A percentile compares a stretch with the other conserved stretches of the same genome.
Evolutionary conservation across 2,113 vertebrate genomes (phyloP).

Genomic region (Marcusenius ussheri): DNA sequence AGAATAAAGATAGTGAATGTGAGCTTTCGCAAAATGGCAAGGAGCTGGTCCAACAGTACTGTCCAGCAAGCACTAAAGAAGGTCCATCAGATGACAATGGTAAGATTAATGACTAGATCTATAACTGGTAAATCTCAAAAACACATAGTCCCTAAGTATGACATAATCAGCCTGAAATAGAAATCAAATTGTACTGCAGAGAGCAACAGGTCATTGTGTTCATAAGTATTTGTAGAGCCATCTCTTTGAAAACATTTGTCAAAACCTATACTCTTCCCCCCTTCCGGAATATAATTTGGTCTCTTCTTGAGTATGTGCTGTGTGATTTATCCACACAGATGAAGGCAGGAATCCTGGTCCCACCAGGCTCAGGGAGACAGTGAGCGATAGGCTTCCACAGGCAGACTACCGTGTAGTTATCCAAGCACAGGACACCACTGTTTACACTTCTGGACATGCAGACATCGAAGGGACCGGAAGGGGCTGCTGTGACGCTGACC

Average conservation of each 20-base stretch:
- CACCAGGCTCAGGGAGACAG: slow-evolving; percentile 51
- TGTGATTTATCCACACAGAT: slow-evolving; percentile 51
- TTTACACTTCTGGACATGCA: slow-evolving; percentile 27
- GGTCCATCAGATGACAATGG: slow-evolving; percentile 33
- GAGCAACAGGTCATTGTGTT: neutral
- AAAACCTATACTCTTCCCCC: slow-evolving; percentile 30
- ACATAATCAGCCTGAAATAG: slow-evolving; percentile 32
- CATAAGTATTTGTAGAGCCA: slow-evolving; percentile 27
- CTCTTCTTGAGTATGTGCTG: slow-evolving; percentile 45
- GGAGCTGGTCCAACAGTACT: neutral
- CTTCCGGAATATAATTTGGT: slow-evolving; percentile 40
- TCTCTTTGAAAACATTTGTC: slow-evolving; percentile 24
- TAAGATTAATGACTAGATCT: slow-evolving; percentile 29
- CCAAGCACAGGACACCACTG: neutral
- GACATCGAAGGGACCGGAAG: slow-evolving; percentile 39
- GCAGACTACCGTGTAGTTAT: slow-evolving; percentile 4
- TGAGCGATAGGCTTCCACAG: slow-evolving; percentile 45
- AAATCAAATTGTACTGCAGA: slow-evolving; percentile 27
- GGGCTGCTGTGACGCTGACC: slow-evolving; percentile 33
- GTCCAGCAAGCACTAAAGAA: slow-evolving; percentile 17
- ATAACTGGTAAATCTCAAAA: slow-evolving; percentile 39
- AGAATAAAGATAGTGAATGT: slow-evolving; percentile 1
- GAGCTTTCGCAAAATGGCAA: neutral
- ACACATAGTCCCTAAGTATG: slow-evolving; percentile 24
- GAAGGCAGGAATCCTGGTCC: slow-evolving; percentile 46